Percentiles rank a stretch among this genome's conserved stretches.
phyloP scores from a whole-genome alignment of 2,888 invertebrate genomes.

The Dicycla oo region DNA sequence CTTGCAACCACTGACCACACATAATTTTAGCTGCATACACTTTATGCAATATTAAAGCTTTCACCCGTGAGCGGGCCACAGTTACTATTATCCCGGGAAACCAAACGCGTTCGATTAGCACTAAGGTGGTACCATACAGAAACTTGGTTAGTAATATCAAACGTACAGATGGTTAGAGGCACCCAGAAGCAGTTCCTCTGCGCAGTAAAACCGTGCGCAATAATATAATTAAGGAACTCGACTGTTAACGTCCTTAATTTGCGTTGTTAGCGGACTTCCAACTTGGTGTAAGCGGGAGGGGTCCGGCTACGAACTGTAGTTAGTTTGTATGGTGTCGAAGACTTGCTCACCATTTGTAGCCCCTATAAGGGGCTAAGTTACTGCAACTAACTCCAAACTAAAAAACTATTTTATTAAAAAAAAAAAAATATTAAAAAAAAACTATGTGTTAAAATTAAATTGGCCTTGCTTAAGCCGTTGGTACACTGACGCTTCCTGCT shows the following conservation, averaged over 20 bases:
- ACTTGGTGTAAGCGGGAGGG: slow-evolving; percentile 34
- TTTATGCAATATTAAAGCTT: background rate
- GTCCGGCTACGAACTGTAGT: slow-evolving; percentile 31
- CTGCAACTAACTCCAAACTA: background rate
- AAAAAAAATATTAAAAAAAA: slow-evolving; percentile 6
- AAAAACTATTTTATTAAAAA: background rate
- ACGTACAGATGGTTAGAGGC: slow-evolving; percentile 1
- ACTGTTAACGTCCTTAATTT: slow-evolving; percentile 50
- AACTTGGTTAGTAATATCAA: slow-evolving; percentile 20
- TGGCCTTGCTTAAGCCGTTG: background rate
- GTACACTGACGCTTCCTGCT: too few species aligned
- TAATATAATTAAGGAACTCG: slow-evolving; percentile 49
- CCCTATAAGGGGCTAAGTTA: background rate
- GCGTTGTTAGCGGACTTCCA: slow-evolving; percentile 41
- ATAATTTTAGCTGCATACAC: background rate
- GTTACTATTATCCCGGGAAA: background rate
- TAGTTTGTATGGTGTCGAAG: slow-evolving; percentile 15
- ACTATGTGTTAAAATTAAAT: background rate
- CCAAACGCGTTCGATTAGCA: background rate
- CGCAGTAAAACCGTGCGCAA: slow-evolving; percentile 34
- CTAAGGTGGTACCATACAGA: background rate
- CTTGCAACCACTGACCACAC: background rate
- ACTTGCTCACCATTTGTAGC: background rate
- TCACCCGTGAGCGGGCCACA: background rate
- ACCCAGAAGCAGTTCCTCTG: slow-evolving; percentile 4